Conservation (phyloP, 2,797 vertebrate genomes). For the Lerista edwardsae region DNA sequence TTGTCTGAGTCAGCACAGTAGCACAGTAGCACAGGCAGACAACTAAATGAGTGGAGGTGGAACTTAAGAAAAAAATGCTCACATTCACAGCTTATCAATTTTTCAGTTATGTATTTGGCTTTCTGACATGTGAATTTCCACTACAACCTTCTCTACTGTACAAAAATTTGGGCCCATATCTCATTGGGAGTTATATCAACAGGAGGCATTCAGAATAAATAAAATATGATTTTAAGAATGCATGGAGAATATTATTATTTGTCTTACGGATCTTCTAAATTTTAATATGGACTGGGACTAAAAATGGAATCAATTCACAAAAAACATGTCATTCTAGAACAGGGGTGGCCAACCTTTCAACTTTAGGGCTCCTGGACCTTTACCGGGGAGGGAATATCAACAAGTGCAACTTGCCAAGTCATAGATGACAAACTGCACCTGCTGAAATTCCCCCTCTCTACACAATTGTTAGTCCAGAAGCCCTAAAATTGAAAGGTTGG, state of each 20-base stretch:
- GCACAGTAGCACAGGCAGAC: background rate
- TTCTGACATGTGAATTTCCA: background rate
- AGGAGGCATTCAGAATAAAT: background rate
- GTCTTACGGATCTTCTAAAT: background rate
- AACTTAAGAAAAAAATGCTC: background rate
- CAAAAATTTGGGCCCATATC: background rate
- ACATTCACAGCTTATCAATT: background rate
- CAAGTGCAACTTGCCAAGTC: too few relatives aligned
- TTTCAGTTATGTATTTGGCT: background rate
- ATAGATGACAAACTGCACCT: too few relatives aligned
- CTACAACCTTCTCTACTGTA: background rate
- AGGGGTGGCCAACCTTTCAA: too few relatives aligned
- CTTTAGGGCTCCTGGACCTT: too few relatives aligned
- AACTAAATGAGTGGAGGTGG: background rate
- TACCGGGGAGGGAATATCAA: too few relatives aligned
- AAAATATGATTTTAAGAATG: background rate
- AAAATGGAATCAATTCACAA: background rate
- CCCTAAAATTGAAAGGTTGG: too few relatives aligned
- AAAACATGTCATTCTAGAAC: conserved; percentile 3
- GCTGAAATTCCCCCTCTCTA: too few relatives aligned
- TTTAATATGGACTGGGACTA: background rate
- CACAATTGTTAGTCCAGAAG: too few relatives aligned
- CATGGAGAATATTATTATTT: background rate
- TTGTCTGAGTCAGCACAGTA: background rate
- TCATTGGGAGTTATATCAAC: background rate